Evolutionary conservation across 2,797 vertebrate species (phyloP).

Genomic region (Liparis tanakae): DNA sequence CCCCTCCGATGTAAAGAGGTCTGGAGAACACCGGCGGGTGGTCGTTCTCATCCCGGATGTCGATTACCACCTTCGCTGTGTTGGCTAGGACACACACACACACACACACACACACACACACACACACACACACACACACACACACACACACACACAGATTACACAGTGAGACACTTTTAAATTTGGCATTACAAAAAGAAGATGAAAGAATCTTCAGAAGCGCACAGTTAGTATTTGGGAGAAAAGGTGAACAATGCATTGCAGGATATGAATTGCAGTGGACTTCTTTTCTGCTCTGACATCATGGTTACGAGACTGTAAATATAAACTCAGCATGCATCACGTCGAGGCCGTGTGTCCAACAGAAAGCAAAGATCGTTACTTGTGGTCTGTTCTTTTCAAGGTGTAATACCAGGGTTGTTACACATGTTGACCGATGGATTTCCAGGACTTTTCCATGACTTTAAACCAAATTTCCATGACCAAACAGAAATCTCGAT

Average conservation of each 20-base stretch:
- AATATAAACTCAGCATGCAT: neutral
- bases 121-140: conserved; percentile 30
- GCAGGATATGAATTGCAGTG: neutral
- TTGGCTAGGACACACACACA: conserved; percentile 84
- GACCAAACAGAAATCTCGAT: too few relatives aligned
- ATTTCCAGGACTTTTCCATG: too few relatives aligned
- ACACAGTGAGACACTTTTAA: neutral
- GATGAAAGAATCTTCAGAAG: neutral
- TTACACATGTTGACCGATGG: too few relatives aligned
- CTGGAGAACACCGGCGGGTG: conserved; percentile 91
- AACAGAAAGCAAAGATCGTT: neutral
- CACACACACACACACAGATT: neutral
- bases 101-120: conserved; percentile 29
- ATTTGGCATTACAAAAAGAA: neutral
- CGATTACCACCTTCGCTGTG: conserved; percentile 92
- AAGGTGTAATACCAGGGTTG: neutral
- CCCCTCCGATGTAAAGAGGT: conserved; percentile 91
- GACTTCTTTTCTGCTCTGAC: neutral
- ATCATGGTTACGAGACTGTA: neutral
- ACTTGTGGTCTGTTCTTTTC: neutral
- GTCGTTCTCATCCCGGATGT: conserved; percentile 95
- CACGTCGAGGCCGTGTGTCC: neutral
- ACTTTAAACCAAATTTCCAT: too few relatives aligned
- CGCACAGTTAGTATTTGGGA: neutral
- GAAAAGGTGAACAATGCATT: neutral